Evolutionary conservation across 2,888 invertebrate genomes (phyloP), one percentile per base, ranked within the genome.

Genomic region (Mystacides longicornis): DNA sequence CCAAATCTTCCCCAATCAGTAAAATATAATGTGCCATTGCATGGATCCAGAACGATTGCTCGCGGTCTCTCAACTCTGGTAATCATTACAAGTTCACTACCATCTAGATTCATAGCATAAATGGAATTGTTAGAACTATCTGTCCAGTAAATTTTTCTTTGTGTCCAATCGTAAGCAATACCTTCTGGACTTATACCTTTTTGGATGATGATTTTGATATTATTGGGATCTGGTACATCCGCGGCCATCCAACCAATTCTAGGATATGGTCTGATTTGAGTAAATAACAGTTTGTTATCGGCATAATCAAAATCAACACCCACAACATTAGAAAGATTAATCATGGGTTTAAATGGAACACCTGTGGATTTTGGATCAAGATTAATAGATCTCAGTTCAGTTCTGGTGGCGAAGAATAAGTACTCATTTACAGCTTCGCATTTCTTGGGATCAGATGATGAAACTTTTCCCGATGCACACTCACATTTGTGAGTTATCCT

Each of bases 101-200:
- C 92, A 66, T 94, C 92, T 20, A 91, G 73, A 67, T 95, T 93
- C 90, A 97, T 93, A 0, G 95, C 90, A 66, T 94, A 95, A 54
- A 96, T 94, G 11, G 92, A 91, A 65, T 92, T 93, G 64, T 95
- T 94, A 0, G 90, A 88, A 23, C 93, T 93, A 66, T 98, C 98
- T 0, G 97, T 94, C 95, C 96, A 99, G 70, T 97, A 98, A 33
- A 99, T 84, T 70, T 96, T 97, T 68, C 91, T 90, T 64, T 93
- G 93, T 0, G 97, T 93, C 98, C 98, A 99, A 68, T 99, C 98
- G 67, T 95, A 94, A 0, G 94, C 92, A 60, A 95, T 89, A 3
- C 94, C 93, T 70, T 94, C 93, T 0, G 94, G 93, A 71, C 93
- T 93, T 53, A 93, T 91, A 20, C 89, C 88, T 66, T 85, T 85